A percentile compares a stretch with the other conserved stretches of the same genome.
These are phyloP conservation scores for Pseudeuparius sepicola DNA, from an alignment of 2,888 invertebrate species.

Conservation along the genomic window DNA sequence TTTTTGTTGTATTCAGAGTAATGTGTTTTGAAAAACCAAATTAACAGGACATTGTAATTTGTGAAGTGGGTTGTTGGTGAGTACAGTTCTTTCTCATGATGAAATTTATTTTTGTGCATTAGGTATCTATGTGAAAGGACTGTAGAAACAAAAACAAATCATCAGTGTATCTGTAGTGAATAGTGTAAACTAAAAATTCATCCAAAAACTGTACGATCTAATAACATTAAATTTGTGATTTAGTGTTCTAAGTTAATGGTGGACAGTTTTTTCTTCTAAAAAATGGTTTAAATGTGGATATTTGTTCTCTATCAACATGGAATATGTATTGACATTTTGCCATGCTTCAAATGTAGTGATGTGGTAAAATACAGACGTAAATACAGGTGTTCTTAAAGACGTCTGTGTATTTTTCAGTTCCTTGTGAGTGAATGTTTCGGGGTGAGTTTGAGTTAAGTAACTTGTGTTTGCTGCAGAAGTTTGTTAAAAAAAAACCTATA, in stretches of 20 bases:
- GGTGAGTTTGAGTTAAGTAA: too few relatives aligned
- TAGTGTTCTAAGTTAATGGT: constrained; percentile 27
- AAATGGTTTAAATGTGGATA: too few relatives aligned
- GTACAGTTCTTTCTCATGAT: constrained; percentile 35
- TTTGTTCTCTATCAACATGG: too few relatives aligned
- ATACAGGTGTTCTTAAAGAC: constrained; percentile 27
- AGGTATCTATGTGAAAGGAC: constrained; percentile 33
- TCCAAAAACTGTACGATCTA: constrained; percentile 21
- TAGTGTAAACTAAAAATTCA: constrained; percentile 23
- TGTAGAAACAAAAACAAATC: constrained; percentile 24
- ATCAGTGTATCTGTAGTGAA: constrained; percentile 28
- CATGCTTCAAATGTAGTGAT: too few relatives aligned
- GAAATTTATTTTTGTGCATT: constrained; percentile 9
- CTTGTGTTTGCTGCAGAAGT: too few relatives aligned
- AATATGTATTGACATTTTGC: too few relatives aligned
- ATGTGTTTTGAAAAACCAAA: constrained; percentile 8
- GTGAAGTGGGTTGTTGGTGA: constrained; percentile 19
- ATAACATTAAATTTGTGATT: constrained; percentile 27
- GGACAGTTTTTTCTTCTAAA: too few relatives aligned
- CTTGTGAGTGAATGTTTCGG: constrained; percentile 6
- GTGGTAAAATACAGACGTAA: constrained; percentile 33
- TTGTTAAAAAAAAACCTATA: too few relatives aligned
- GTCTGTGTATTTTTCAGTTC: constrained; percentile 27
- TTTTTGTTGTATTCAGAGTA: too few relatives aligned
- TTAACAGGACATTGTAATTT: constrained; percentile 14